phyloP scores from a whole-genome alignment of 2,113 vertebrate genomes.

The Sialia sialis region DNA sequence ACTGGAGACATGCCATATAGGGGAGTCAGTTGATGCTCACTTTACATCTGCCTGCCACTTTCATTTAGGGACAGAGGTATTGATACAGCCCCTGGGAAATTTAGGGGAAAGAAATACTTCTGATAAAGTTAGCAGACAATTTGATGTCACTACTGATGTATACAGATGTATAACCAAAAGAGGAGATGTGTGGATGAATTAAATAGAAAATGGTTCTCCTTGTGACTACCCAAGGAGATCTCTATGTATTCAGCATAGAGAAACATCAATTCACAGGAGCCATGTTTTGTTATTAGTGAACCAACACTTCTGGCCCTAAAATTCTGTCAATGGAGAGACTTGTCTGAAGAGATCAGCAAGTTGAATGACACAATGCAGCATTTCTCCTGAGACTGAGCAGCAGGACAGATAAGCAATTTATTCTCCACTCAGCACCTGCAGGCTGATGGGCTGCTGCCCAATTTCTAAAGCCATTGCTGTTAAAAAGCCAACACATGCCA shows the following conservation, averaged over 20 bases:
- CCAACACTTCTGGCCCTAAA: background rate
- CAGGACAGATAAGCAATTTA: conserved; percentile 30
- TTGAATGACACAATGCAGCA: background rate
- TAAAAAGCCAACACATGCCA: conserved; percentile 38
- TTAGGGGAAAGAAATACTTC: conserved; percentile 34
- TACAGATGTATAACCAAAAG: conserved; percentile 8
- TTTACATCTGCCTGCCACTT: conserved; percentile 15
- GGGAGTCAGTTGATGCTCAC: background rate
- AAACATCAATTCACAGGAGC: background rate
- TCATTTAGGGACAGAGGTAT: conserved; percentile 35
- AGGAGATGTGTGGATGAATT: conserved; percentile 48
- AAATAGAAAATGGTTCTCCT: conserved; percentile 55
- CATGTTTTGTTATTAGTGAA: background rate
- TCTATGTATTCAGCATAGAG: background rate
- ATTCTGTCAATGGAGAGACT: background rate
- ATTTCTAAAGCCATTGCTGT: background rate
- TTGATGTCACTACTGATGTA: conserved; percentile 43
- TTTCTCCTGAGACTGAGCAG: conserved; percentile 16
- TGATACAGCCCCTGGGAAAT: conserved; percentile 50
- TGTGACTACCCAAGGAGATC: conserved; percentile 3
- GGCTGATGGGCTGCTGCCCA: conserved; percentile 22
- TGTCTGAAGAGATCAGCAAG: conserved; percentile 48
- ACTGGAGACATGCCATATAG: background rate
- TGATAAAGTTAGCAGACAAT: conserved; percentile 59
- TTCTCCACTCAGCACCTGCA: background rate